Conservation (phyloP, 2,888 invertebrate species). For the Lycaena phlaeas region DNA sequence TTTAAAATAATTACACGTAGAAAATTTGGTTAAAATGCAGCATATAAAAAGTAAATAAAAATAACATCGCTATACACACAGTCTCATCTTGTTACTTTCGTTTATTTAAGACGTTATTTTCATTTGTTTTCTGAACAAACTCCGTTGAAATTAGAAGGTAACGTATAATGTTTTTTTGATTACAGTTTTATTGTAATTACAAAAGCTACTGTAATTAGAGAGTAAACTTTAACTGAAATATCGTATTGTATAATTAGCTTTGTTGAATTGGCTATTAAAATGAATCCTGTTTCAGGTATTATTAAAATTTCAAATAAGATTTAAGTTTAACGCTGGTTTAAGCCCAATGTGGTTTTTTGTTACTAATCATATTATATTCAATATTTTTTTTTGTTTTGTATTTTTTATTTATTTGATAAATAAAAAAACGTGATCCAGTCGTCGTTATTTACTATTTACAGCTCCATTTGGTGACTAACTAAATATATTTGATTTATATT, state of each 20-base stretch:
- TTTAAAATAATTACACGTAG: no score
- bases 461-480: slow-evolving; percentile 12
- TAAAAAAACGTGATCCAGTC: slow-evolving; percentile 22
- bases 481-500: slow-evolving; percentile 9
- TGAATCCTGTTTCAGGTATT: slow-evolving; percentile 20
- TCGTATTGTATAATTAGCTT: slow-evolving; percentile 39
- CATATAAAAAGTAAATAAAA: not conserved
- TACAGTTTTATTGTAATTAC: slow-evolving; percentile 26
- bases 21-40: no score
- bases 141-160: slow-evolving; percentile 14
- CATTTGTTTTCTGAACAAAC: slow-evolving; percentile 9
- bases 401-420: no score
- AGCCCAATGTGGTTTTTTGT: no score
- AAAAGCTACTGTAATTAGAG: slow-evolving; percentile 27
- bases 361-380: no score
- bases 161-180: slow-evolving; percentile 17
- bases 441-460: slow-evolving; percentile 21
- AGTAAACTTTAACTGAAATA: slow-evolving; percentile 38
- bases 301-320: no score
- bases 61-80: not conserved
- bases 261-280: slow-evolving; percentile 22
- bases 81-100: not conserved
- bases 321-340: no score
- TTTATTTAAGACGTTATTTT: not conserved
- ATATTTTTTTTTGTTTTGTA: no score